These are phyloP conservation scores for Belonocnema kinseyi DNA, from an alignment of 1,140 invertebrate genomes.

Conservation along the genomic window DNA sequence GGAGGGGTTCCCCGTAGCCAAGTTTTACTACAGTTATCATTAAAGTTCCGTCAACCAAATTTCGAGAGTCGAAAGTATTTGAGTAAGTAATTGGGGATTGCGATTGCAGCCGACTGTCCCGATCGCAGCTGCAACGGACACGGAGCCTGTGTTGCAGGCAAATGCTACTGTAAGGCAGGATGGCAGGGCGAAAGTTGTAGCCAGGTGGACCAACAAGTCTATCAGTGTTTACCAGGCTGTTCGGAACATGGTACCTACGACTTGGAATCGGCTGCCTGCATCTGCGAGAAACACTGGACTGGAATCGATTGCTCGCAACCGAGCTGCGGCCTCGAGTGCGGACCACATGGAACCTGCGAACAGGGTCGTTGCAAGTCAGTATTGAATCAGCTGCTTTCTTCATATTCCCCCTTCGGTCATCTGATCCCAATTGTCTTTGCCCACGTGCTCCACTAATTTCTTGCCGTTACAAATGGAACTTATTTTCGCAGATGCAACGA, in stretches of 20 bases:
- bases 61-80: constrained; percentile 19
- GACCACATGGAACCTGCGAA: constrained; percentile 91
- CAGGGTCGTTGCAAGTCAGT: constrained; percentile 86
- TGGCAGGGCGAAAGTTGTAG: constrained; percentile 95
- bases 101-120: constrained; percentile 84
- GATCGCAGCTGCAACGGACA: constrained; percentile 93
- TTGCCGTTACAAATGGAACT: constrained; percentile 16
- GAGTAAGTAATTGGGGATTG: constrained; percentile 29
- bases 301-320: constrained; percentile 94
- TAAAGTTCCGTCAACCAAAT: constrained; percentile 23
- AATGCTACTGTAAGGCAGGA: constrained; percentile 95
- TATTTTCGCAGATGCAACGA: constrained; percentile 82
- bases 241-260: constrained; percentile 94
- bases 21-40: constrained; percentile 33
- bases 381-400: constrained; percentile 16
- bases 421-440: constrained; percentile 33
- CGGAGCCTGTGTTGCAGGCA: constrained; percentile 93
- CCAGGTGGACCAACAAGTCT: constrained; percentile 90
- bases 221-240: constrained; percentile 92
- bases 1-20: neutral
- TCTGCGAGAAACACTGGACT: constrained; percentile 93
- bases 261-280: constrained; percentile 88
- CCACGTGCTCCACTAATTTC: constrained; percentile 11
- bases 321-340: constrained; percentile 93
- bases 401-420: constrained; percentile 36